Base-by-base conservation (phyloP, 1,140 invertebrate genomes). In the Leptopilina clavipes region DNA sequence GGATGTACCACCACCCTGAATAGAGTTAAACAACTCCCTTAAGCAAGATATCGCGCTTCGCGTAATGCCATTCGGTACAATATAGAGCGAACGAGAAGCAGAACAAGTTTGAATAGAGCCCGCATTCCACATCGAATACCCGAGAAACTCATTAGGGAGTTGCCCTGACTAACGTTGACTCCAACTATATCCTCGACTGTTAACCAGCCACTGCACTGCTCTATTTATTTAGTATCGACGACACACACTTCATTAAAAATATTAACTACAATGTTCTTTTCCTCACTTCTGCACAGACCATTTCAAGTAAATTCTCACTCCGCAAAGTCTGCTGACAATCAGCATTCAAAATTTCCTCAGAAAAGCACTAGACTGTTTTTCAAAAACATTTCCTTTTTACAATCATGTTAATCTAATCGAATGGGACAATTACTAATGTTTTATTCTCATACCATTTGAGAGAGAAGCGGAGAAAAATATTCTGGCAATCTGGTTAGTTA, bases 91-190 rank as follows among this genome's bases (percentile, higher is more conserved):
- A 79, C 76, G 78, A 75, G 74, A 76, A 81, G 79, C 78, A 56
- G 76, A 79, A 75, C 43, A 85, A 86, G 84, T 86, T 87, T 86
- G 84, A 86, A 87, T 86, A 86, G 84, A 86, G 77, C 83, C 85
- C 86, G 82, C 85, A 87, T 86, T 87, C 85, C 83, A 80, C 85
- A 86, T 87, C 84, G 83, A 85, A 86, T 87, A 87, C 82, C 81
- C 81, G 86, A 83, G 83, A 87, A 87, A 86, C 86, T 87, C 86
- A 86, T 86, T 86, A 82, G 85, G 74, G 84, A 86, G 85, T 86
- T 85, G 83, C 78, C 76, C 37, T 44, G 73, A 44, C 48, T 75
- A 82, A 72, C 72, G 80, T 72, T 56, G 75, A 77, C 78, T 78
- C 78, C 76, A 78, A 65, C 10, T 65, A 37, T 65, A 65, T 31